These are phyloP conservation scores for Scylla paramamosain DNA, from an alignment of 1,140 invertebrate species.

Conservation along the genomic window DNA sequence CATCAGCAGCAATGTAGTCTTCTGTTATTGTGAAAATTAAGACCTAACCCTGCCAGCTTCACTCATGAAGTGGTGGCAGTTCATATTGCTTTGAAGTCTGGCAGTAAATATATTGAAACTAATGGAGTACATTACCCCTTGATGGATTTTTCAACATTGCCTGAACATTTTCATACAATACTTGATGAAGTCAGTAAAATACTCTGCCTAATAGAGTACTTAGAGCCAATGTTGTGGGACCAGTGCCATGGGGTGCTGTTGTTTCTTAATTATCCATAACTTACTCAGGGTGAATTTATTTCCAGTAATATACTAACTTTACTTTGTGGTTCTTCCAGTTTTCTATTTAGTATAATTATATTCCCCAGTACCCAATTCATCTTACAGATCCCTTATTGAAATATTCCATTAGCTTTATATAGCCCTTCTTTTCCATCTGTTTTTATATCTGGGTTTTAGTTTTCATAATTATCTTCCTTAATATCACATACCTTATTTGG, in stretches of 20 bases:
- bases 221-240: background rate
- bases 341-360: background rate
- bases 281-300: background rate
- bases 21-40: background rate
- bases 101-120: background rate
- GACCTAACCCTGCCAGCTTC: background rate
- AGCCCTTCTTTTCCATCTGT: constrained; percentile 1
- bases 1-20: background rate
- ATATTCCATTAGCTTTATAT: constrained; percentile 2
- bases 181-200: background rate
- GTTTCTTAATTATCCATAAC: background rate
- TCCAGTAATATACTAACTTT: background rate
- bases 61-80: background rate
- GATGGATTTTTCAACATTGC: background rate
- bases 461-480: background rate
- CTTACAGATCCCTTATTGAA: background rate
- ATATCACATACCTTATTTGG: background rate
- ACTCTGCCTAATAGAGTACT: background rate
- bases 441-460: background rate
- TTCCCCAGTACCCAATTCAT: background rate
- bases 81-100: background rate
- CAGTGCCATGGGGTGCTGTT: background rate
- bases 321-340: background rate
- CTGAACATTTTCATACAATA: background rate
- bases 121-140: background rate